Base-by-base conservation (phyloP, 2,888 invertebrate species). In the Clunio marinus region DNA sequence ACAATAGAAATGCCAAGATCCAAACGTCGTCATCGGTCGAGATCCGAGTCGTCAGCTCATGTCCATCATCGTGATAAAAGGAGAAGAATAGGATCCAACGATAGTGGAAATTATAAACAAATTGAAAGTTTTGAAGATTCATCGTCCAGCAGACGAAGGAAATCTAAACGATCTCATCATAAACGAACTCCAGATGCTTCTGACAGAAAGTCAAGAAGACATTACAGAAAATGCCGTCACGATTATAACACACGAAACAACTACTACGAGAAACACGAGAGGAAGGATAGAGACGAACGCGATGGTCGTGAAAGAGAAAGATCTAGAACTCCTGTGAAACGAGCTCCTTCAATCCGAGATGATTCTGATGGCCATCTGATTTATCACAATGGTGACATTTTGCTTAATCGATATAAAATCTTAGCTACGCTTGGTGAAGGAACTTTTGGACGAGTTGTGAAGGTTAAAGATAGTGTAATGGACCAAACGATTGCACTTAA, bases 331-430 rank as follows among this genome's bases (percentile, higher is more conserved):
- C 63, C 63, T 17, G 46, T 46, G 5, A 65, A 65, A 20, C 27
- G 88, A 80, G 88, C 89, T 80, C 92, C 94, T 81, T 91, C 93
- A 82, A 90, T 97, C 83, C 93, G 95, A 88, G 96, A 99, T 86
- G 98, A 99, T 86, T 91, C 92, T 84, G 98, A 99, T 83, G 99
- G 99, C 83, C 98, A 99, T 84, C 94, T 99, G 85, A 91, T 99
- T 83, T 99, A 98, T 91, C 91, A 91, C 85, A 88, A 89, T 84
- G 98, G 97, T 84, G 97, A 98, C 87, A 87, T 94, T 84, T 93
- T 99, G 83, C 93, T 94, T 88, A 51, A 51, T 51, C 51, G 51
- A 3, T 51, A 51, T 90, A 94, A 95, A 87, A 92, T 99, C 83
- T 86, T 95, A 84, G 88, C 91, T 82, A 99, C 98, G 76, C 89